Base-by-base conservation (phyloP, 2,113 vertebrate genomes). In the Blennius ocellaris region DNA sequence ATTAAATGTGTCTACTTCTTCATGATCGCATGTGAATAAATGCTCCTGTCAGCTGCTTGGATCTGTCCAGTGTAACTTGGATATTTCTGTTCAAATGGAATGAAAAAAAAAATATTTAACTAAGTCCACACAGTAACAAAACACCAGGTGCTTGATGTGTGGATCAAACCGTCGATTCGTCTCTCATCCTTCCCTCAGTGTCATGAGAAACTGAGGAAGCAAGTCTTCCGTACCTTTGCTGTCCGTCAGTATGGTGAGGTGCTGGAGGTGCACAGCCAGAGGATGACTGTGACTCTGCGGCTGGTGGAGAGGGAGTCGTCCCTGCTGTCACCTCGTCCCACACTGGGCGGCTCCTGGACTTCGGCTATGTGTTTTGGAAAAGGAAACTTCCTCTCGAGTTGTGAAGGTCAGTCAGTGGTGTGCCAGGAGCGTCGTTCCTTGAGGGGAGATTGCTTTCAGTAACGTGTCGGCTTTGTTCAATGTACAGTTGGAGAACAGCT, bases 401-500 rank as follows among this genome's bases (percentile, higher is more conserved):
- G 80, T 98, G 73, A 89, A 93, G 95, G 97, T 98, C 43, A 72
- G 84, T 76, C 14, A 10, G 6, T 3, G n/a, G n/a, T n/a, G n/a
- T n/a, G n/a, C n/a, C n/a, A n/a, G n/a, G n/a, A 17, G 5, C 30
- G 2, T 45, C 14, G 9, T n/a, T 38, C 76, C 36, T 17, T 63
- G 1, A 49, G 37, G 2, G 56, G 7, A 52, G 21, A 30, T 30
- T 69, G 49, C 16, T 49, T 39, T 53, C 17, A 14, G 14, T 6
- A n/a, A 48, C 5, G 45, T 48, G 12, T 12, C 6, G 14, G 45
- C n/a, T 11, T 14, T 3, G 4, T 30, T 2, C 2, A 50, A 40
- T 45, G 1, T 30, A 2, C 83, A 98, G 97, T 78, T 99, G 15
- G 84, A 95, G 83, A 99, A 98, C 89, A 87, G 73, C 10, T 97